Conservation (phyloP, 2,888 invertebrate species). For the Cordilura impudica region DNA sequence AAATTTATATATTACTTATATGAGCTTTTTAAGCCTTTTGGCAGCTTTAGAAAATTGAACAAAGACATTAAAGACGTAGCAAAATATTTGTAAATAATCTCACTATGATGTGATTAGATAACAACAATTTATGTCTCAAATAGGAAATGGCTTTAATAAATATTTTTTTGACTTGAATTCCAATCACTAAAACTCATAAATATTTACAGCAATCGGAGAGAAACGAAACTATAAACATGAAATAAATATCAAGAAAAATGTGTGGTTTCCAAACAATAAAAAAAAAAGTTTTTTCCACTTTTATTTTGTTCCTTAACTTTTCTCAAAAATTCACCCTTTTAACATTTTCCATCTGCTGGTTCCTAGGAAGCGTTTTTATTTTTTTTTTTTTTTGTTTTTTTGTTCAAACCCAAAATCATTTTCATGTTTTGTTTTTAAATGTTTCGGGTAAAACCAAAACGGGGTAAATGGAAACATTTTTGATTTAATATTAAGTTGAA, state of each 20-base stretch:
- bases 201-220: constrained; percentile 27
- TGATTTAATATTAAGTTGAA: constrained; percentile 53
- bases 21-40: constrained; percentile 47
- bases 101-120: constrained; percentile 54
- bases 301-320: constrained; percentile 17
- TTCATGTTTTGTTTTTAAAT: constrained; percentile 3
- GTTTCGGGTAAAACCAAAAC: not conserved
- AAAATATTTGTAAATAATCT: not conserved
- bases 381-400: no score
- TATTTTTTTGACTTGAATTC: not conserved
- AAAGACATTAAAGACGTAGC: constrained; percentile 31
- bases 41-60: constrained; percentile 36
- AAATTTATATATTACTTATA: constrained; percentile 42
- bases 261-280: constrained; percentile 2
- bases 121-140: constrained; percentile 49
- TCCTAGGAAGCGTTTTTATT: no score
- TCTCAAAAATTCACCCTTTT: not conserved
- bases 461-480: constrained; percentile 12
- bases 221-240: constrained; percentile 30
- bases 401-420: constrained; percentile 27
- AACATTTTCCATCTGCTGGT: constrained; percentile 4
- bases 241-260: not conserved
- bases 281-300: constrained; percentile 1
- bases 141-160: constrained; percentile 16
- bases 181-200: constrained; percentile 31